Conservation (phyloP, 2,888 invertebrate genomes). For the Drosophila melanosoma region DNA sequence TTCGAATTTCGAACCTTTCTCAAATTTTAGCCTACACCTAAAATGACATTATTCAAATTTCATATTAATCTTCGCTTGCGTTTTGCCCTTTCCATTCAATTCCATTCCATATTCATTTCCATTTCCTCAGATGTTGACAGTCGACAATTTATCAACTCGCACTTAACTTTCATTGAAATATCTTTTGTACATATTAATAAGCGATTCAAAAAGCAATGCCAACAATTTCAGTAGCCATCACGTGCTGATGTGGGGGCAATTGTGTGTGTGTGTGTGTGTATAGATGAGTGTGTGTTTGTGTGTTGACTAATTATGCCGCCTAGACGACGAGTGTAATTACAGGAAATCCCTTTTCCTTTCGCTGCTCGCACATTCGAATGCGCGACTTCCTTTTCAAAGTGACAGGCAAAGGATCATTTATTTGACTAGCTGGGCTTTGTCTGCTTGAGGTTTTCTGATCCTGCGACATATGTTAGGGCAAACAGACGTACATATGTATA, state of each 20-base stretch:
- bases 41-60: constrained; percentile 13
- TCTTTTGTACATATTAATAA: constrained; percentile 59
- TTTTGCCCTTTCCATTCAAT: not conserved
- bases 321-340: constrained; percentile 61
- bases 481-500: constrained; percentile 15
- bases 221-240: constrained; percentile 53
- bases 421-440: constrained; percentile 24
- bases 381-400: constrained; percentile 55
- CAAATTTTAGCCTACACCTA: not conserved
- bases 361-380: constrained; percentile 38
- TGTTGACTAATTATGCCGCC: constrained; percentile 60
- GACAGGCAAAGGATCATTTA: constrained; percentile 58
- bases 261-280: not conserved
- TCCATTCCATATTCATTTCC: not conserved
- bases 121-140: constrained; percentile 18
- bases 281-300: constrained; percentile 5
- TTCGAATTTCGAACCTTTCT: not conserved
- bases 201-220: constrained; percentile 35
- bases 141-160: constrained; percentile 57
- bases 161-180: constrained; percentile 35
- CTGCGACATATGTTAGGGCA: constrained; percentile 50
- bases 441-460: constrained; percentile 27
- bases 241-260: constrained; percentile 26
- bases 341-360: constrained; percentile 76
- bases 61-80: not conserved